Evolutionary conservation across 2,888 invertebrate genomes (phyloP), one percentile per base, ranked within the genome.

Genomic region (Aspidiotus destructor): DNA sequence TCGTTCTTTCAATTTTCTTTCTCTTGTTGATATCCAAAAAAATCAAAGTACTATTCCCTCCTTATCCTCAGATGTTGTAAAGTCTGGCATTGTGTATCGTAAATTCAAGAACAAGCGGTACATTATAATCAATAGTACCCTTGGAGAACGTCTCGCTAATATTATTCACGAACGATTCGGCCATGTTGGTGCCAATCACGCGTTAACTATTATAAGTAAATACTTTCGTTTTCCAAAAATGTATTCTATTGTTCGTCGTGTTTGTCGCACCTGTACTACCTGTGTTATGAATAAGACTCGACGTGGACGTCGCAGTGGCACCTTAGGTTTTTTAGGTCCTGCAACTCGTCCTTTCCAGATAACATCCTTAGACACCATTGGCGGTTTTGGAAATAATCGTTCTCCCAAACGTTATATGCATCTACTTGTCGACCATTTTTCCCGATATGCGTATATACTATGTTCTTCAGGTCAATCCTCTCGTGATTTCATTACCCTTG

Each of bases 251-350:
- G 1, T 1, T 5, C 28, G 28, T 28, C 1, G 5, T 3, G 28
- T 28, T 28, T 28, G 28, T 28, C 28, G 28, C 28, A 3, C 2
- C 7, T 58, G 58, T 60, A 65, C 69, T 57, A 69, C 71, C 44
- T 75, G 75, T 62, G 73, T 72, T 60, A 72, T 73, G 69, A 76
- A 75, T 61, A 75, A 75, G 71, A 71, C 73, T 41, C 72, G 75
- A 72, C 69, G 72, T 63, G 68, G 71, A 41, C 40, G 69, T 13
- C 72, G 71, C 63, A 60, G 72, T 62, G 75, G 72, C 8, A 62
- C 72, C n/a, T 70, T 74, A 71, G 73, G 73, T 8, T 72, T 74
- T 40, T 54, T 74, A 16, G 74, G 74, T 13, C 74, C 75, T 11
- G 74, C 75, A 8, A 67, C 64, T 42, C 44, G 72, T n/a, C 74